A percentile compares a stretch with the other conserved stretches of the same genome.
Conservation (phyloP, 2,113 vertebrate species). For the Protobothrops flavoviridis region DNA sequence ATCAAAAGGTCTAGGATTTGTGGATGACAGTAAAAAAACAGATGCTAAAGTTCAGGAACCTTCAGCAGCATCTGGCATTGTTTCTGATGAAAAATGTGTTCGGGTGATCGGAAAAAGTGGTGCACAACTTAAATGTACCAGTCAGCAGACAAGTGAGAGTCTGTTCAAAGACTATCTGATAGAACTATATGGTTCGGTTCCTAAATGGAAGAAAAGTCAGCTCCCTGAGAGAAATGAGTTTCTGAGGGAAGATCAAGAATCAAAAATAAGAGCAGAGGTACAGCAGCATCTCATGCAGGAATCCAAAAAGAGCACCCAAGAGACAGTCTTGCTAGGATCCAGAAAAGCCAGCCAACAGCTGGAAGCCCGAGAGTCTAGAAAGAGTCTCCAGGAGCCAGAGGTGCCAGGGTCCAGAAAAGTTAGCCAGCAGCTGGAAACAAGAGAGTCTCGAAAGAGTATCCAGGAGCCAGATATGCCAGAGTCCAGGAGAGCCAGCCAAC, state of each 20-base stretch:
- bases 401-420: background rate
- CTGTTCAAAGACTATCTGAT: slow-evolving; percentile 2
- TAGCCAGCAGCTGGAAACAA: background rate
- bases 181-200: slow-evolving; percentile 4
- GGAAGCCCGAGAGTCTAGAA: background rate
- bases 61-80: background rate
- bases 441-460: background rate
- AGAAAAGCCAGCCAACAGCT: background rate
- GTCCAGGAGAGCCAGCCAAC: background rate
- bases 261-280: background rate
- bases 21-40: background rate
- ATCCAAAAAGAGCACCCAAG: background rate
- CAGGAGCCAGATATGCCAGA: background rate
- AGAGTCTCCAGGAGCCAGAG: background rate
- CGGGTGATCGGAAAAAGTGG: background rate
- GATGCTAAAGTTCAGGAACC: background rate
- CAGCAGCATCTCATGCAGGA: background rate
- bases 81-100: background rate
- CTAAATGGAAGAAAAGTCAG: background rate
- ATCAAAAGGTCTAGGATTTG: background rate
- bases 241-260: background rate
- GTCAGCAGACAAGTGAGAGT: slow-evolving; percentile 21
- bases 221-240: background rate
- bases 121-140: background rate
- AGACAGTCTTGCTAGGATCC: background rate